Base-by-base conservation (phyloP, 2,113 vertebrate species). In the Aramus guarauna region DNA sequence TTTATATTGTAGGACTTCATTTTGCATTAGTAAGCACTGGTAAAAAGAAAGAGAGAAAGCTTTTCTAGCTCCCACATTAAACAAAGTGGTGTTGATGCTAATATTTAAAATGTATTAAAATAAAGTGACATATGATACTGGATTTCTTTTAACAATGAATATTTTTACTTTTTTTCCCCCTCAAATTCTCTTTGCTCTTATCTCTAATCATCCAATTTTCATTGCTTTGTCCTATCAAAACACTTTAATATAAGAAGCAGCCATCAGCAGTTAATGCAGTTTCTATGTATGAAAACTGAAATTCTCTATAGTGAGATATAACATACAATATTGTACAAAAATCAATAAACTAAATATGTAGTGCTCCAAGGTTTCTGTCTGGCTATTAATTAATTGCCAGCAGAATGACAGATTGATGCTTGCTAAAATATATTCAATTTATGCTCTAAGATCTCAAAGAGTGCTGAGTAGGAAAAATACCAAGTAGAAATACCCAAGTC, bases 301-400 rank as follows among this genome's bases (percentile, higher is more conserved):
- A 48, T 68, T 63, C 76, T 92, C 36, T 80, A 91, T 29, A 68
- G 30, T 73, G 53, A 96, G 15, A 39, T 89, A 34, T 95, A 95
- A 90, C 67, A 79, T 34, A 39, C 62, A 56, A 80, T 85, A 85
- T 48, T 21, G 43, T 43, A 84, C 68, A 96, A 93, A 88, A 94
- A 91, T 72, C 72, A 85, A 72, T 90, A 90, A 91, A 86, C 32
- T 55, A 92, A 96, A 93, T 84, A 88, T 27, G 41, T 68, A 90
- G 52, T 48, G 8, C n/a, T 82, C 26, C 15, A 43, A 92, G 41
- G 50, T 72, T 90, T 69, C 74, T n/a, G 41, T 78, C 74, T 96
- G n/a, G 47, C 85, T 94, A 47, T 81, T 94, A 96, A 89, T 91
- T 87, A 92, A 80, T 95, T 92, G 29, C 58, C 41, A 74, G 17